Base-by-base conservation (phyloP, 2,888 invertebrate species). In the Archaeoteleia sp. region DNA sequence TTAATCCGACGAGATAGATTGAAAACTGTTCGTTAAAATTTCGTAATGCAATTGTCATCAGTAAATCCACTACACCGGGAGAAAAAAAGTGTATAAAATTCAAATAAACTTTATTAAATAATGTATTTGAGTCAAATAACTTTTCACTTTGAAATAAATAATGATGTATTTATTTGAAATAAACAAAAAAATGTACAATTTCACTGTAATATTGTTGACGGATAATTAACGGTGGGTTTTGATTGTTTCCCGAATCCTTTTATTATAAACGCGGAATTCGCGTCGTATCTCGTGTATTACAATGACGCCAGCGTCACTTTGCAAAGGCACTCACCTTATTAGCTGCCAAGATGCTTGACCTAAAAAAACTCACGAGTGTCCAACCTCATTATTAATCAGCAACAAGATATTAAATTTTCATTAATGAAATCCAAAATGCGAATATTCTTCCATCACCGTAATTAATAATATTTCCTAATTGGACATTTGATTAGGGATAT, bases 321-420 rank as follows among this genome's bases (percentile, higher is more conserved):
- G 66, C 65, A 69, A 65, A 72, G 57, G 67, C 73, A 74, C 76
- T 77, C 67, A 74, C 72, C 76, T 79, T 79, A 78, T 78, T 76
- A 79, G 77, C 67, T 72, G 74, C 72, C 61, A 66, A 73, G 73
- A 63, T 70, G 70, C 78, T 80, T 77, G 78, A 79, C 79, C 78
- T 71, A 75, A 74, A 78, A 78, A 76, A 48, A 32, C 45, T 17
- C 23, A 40, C 53, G 14, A 48, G 35, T 49, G 30, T 27, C 49
- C 30, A 55, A 45, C 55, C 57, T 67, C 53, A 60, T 68, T 70
- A 70, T 60, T 58, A 66, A 66, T 66, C 61, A 67, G 43, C 54
- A 62, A 46, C 48, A 15, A 58, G 39, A 39, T 46, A 65, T 45
- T 53, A 63, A 61, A 57, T 45, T 61, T 17, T 20, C 39, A 48